Conservation (phyloP, 2,888 invertebrate species). For the Sepiola atlantica region DNA sequence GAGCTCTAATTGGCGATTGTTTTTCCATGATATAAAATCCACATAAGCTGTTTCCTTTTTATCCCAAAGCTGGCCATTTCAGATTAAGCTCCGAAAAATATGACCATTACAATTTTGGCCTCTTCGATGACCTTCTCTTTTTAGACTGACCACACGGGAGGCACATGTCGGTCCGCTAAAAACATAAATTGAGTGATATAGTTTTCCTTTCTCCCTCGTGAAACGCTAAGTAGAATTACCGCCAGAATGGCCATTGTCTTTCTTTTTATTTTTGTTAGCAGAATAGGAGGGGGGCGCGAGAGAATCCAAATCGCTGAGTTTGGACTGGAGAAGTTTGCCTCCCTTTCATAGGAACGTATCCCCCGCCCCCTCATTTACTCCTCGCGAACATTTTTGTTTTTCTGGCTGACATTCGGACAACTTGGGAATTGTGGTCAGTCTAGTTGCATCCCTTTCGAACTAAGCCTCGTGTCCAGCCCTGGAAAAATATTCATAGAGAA, state of each 20-base stretch:
- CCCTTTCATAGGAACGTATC: neutral
- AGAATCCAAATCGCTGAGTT: neutral
- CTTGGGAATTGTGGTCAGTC: constrained; percentile 10
- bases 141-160: neutral
- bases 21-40: neutral
- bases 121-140: neutral
- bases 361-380: no score
- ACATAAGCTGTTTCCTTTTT: neutral
- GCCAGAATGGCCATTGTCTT: neutral
- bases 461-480: neutral
- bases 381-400: neutral
- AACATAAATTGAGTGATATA: neutral
- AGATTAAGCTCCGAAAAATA: constrained; percentile 13
- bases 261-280: neutral
- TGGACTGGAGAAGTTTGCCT: neutral
- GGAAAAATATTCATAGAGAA: neutral
- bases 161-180: neutral
- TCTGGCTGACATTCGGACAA: neutral
- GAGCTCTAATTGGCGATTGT: neutral
- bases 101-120: neutral
- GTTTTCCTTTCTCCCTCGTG: neutral
- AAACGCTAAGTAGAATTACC: neutral
- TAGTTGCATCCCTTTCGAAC: neutral
- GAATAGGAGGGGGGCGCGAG: no score
- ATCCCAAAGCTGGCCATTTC: neutral